Percentiles rank a stretch among this genome's conserved stretches.
These are phyloP conservation scores for Pediacus dermestoides DNA, from an alignment of 2,888 invertebrate species.

Conservation along the genomic window DNA sequence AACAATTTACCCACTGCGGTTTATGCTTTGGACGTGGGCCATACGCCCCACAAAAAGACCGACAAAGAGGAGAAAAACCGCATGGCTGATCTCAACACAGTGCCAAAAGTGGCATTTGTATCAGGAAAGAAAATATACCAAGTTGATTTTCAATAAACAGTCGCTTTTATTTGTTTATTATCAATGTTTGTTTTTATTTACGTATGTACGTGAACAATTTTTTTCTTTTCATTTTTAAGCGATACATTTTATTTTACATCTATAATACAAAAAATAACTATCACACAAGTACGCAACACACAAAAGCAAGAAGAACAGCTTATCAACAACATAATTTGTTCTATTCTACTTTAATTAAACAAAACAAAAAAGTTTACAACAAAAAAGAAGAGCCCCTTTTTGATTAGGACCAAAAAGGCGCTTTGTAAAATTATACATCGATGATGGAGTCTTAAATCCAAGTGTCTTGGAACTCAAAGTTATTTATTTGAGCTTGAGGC, in stretches of 20 bases:
- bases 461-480: conserved; percentile 12
- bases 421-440: no score
- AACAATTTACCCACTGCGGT: conserved; percentile 56
- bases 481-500: conserved; percentile 19
- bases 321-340: conserved; percentile 29
- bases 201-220: conserved; percentile 29
- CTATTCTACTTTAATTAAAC: conserved; percentile 3
- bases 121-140: conserved; percentile 57
- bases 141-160: conserved; percentile 40
- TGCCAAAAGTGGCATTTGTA: conserved; percentile 55
- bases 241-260: conserved; percentile 54
- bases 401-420: no score
- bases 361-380: no score
- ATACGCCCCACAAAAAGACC: conserved; percentile 37
- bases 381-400: no score
- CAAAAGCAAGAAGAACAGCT: conserved; percentile 45
- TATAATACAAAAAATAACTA: conserved; percentile 58
- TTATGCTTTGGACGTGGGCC: conserved; percentile 57
- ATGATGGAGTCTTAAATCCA: conserved; percentile 12
- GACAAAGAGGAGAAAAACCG: conserved; percentile 32
- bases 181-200: conserved; percentile 33
- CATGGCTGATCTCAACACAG: conserved; percentile 26
- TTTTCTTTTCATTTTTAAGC: conserved; percentile 41
- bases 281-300: conserved; percentile 52
- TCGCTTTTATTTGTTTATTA: conserved; percentile 15